Percentiles rank a stretch among this genome's conserved stretches.
phyloP scores from a whole-genome alignment of 2,797 vertebrate species.

The Gymnodraco acuticeps region DNA sequence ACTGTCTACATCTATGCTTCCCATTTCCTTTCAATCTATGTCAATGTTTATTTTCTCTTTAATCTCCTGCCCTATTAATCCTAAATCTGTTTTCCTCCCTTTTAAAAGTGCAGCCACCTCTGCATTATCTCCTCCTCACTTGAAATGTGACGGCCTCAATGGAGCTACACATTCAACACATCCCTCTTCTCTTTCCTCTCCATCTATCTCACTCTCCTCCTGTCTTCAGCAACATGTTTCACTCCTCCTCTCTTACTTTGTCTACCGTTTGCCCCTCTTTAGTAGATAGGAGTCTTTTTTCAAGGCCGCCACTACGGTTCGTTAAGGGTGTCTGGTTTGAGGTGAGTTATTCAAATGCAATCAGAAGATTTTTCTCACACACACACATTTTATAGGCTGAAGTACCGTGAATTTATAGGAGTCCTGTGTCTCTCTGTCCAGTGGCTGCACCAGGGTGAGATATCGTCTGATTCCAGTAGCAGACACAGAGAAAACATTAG shows the following conservation, averaged over 20 bases:
- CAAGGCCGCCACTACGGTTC: neutral
- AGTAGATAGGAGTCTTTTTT: slow-evolving; percentile 17
- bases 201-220: neutral
- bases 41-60: slow-evolving; percentile 17
- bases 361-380: slow-evolving; percentile 1
- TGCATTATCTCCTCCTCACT: neutral
- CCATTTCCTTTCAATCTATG: too few relatives aligned
- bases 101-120: neutral
- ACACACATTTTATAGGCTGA: neutral
- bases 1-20: too few relatives aligned
- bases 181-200: neutral
- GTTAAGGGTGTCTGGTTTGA: slow-evolving; percentile 13
- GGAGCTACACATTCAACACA: neutral
- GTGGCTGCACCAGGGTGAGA: slow-evolving; percentile 91
- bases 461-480: slow-evolving; percentile 90
- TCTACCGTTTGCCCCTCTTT: slow-evolving; percentile 2
- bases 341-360: slow-evolving; percentile 43
- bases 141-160: neutral
- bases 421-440: slow-evolving; percentile 94
- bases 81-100: neutral
- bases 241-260: neutral
- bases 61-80: slow-evolving; percentile 10
- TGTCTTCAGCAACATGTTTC: neutral
- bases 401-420: slow-evolving; percentile 93
- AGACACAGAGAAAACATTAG: slow-evolving; percentile 89